Evolutionary conservation across 2,797 vertebrate species (phyloP), one percentile per base, ranked within the genome.

Genomic region (Botia almorhae): DNA sequence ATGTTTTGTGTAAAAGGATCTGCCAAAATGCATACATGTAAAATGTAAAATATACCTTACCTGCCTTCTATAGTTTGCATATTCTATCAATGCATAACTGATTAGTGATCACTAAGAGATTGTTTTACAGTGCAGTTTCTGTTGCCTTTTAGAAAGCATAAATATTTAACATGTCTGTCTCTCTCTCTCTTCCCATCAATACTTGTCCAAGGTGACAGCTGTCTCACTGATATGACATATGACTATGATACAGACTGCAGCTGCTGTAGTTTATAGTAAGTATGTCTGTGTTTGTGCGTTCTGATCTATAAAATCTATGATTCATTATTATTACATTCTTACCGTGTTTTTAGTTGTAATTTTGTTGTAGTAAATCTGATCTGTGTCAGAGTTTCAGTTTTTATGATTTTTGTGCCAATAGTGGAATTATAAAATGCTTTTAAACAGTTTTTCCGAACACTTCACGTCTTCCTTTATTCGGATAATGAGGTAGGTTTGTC

Each of bases 241-340:
- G 94, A 92, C 76, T 99, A 98, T 0, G 96, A 99, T 0, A 96
- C 96, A 0, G 97, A 99, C 88, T 97, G 96, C 88, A 98, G 97
- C 92, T 97, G 96, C 94, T 97, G 96, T 91, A 97, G 96, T 86
- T 99, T 96, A 70, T 97, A 95, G 97, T 99, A 85, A 92, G 97
- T 96, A 58, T 56, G 26, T 65, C 21, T 81, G 70, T 75, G 63
- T 69, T 61, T 46, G 36, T 78, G 23, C 51, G 36, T 80, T 64
- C 63, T 65, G 3, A 65, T 29, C 29, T 29, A 29, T 29, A 29
- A 65, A 19, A 65, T 65, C 63, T 23, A 7, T 63, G n/a, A 48
- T 46, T 26, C 12, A 69, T 58, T 58, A 29, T 26, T 11, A 46
- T 48, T 26, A 67, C 61, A 55, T 67, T 46, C 16, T 29, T 69